Percentiles rank a stretch among this genome's conserved stretches.
Conservation (phyloP, 2,888 invertebrate genomes). For the Heterodera filipjevi region DNA sequence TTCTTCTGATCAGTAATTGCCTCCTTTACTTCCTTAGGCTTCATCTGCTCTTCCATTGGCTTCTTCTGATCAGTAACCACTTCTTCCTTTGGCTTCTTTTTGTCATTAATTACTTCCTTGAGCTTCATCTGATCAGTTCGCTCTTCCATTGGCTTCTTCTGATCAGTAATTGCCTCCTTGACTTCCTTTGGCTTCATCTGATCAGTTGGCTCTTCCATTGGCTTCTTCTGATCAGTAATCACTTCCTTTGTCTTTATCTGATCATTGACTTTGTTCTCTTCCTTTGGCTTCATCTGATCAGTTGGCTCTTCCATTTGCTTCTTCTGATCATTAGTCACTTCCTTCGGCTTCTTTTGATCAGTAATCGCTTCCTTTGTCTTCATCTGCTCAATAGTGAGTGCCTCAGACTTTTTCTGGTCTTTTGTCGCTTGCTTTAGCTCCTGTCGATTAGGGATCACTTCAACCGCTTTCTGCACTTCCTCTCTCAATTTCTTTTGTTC, state of each 20-base stretch:
- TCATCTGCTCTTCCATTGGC: too few relatives aligned
- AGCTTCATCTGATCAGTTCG: not conserved
- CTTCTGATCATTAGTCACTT: not conserved
- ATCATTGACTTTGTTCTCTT: slow-evolving; percentile 1
- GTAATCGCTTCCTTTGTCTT: not conserved
- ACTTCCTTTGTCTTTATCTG: not conserved
- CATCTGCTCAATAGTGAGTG: too few relatives aligned
- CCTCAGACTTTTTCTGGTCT: not conserved
- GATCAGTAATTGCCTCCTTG: too few relatives aligned
- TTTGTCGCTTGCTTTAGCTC: too few relatives aligned
- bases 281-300: not conserved
- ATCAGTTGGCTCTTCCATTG: too few relatives aligned
- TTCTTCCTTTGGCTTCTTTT: not conserved
- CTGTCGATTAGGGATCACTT: not conserved
- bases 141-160: not conserved
- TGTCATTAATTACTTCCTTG: not conserved
- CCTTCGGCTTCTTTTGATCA: not conserved
- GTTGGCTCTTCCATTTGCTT: not conserved
- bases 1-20: not conserved
- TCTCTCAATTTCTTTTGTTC: not conserved
- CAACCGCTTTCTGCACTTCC: not conserved
- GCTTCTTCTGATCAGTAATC: not conserved
- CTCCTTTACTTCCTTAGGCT: not conserved
- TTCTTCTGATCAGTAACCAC: too few relatives aligned
- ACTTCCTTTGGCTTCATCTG: not conserved